Evolutionary conservation across 1,140 invertebrate species (phyloP), one percentile per base, ranked within the genome.

Genomic region (Nephotettix cincticeps): DNA sequence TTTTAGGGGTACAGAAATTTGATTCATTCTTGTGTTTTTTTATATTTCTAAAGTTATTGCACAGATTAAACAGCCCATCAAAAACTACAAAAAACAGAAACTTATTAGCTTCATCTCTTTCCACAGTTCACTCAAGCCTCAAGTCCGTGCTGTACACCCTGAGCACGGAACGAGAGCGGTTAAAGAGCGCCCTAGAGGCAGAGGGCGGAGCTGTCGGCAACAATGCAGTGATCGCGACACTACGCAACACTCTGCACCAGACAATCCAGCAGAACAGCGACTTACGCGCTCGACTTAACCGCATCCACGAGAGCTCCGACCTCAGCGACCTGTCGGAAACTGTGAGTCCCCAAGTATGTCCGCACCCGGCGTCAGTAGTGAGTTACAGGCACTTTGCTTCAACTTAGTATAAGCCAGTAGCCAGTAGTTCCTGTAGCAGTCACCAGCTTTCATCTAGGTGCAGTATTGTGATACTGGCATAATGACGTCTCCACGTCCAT

Each of bases 181-280:
- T 91, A 14, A 86, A 85, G 71, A 79, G 81, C 56, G 81, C 84
- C 2, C 71, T 87, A 54, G 86, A 87, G 70, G 72, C 80, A 9
- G 85, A 86, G 71, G 58, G 68, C n/a, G 77, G 76, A 45, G 73
- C 72, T 66, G 81, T 82, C 14, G 72, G 54, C 76, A 76, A 28
- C 3, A 40, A 21, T 6, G 61, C 28, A 29, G 45, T 87, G 64
- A 78, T 88, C 21, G 79, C 84, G 1, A 85, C 81, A 32, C 78
- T 90, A 1, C 81, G 87, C 23, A 83, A 83, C 65, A 86, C 85
- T 74, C 82, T 90, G 14, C 84, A 84, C 73, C 86, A 90, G 76
- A 87, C 88, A 9, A 77, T 92, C 36, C 87, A 90, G 69, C 91
- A 92, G 81, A 93, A 93, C 82, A 80, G 85, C 78, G 91, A 92